Base-by-base conservation (phyloP, 2,888 invertebrate genomes). In the Agrotis puta region DNA sequence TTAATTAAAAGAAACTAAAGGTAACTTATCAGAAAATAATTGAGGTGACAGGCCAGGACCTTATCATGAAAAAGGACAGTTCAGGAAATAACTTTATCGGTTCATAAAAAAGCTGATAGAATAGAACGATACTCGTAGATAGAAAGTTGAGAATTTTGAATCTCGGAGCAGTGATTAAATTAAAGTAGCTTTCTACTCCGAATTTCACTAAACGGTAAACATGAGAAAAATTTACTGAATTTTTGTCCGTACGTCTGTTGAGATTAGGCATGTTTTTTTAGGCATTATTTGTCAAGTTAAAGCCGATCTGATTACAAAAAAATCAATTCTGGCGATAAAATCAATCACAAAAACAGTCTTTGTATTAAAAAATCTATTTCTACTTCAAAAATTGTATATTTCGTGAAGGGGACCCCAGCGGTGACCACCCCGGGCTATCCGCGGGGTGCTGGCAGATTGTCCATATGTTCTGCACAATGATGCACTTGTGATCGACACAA, bases 381-480 rank as follows among this genome's bases (percentile, higher is more conserved):
- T 53, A 22, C 50, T 53, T 53, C n/a, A 73, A 73, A 39, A 77
- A 53, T 73, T 48, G 53, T 48, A 69, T 69, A 48, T 69, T 50
- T 63, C 14, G 48, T 50, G 20, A 61, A 73, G 61, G 70, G 75
- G 22, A 20, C 73, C 63, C 73, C 74, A 64, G 64, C 53, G 39
- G 61, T 82, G 91, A 89, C 92, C 93, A 88, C 93, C 92, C 88
- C 87, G 89, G 77, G 91, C 78, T 86, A 79, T 74, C 88, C 81
- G 77, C 91, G 85, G 90, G 92, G 90, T 78, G 87, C 77, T 85
- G 87, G 88, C 92, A 88, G 57, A 77, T 82, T 71, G 86, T 90
- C 90, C 94, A 94, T 95, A 95, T 95, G 95, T 87, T 94, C 92
- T 82, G 88, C 81, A 87, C 88, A 85, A 89, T 94, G 93, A 94